These are phyloP conservation scores for Acromyrmex echinatior DNA, from an alignment of 1,140 invertebrate genomes.

Conservation along the genomic window DNA sequence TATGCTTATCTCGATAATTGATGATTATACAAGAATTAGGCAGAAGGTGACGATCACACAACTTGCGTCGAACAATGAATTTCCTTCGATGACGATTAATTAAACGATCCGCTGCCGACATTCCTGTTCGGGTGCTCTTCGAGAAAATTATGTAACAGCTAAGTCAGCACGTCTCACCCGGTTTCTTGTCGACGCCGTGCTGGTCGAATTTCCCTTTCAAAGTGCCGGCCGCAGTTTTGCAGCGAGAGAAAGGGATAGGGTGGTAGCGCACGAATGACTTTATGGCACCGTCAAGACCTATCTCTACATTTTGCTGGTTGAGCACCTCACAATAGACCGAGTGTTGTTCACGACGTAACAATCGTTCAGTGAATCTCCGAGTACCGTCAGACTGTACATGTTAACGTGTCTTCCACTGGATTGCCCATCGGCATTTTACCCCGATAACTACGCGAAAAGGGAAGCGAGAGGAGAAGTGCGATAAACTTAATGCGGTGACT, in stretches of 20 bases:
- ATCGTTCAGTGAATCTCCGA: constrained; percentile 52
- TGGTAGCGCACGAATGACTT: constrained; percentile 38
- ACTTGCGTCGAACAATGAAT: neutral
- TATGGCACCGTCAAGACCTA: constrained; percentile 50
- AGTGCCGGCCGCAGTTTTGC: constrained; percentile 25
- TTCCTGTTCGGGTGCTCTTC: constrained; percentile 20
- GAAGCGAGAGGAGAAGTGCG: neutral
- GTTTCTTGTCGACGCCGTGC: neutral
- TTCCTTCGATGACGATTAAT: constrained; percentile 32
- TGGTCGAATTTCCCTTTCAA: constrained; percentile 55
- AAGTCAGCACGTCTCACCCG: constrained; percentile 33
- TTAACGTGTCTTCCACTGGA: constrained; percentile 1
- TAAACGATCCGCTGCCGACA: constrained; percentile 27
- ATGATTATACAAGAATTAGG: neutral
- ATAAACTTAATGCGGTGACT: constrained; percentile 61
- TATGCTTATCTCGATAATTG: neutral
- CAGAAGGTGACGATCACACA: neutral
- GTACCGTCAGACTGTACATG: neutral
- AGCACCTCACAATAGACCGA: constrained; percentile 45
- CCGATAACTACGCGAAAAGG: neutral
- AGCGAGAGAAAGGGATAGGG: neutral
- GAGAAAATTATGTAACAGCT: constrained; percentile 42
- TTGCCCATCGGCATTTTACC: constrained; percentile 46
- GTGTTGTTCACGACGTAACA: constrained; percentile 35
- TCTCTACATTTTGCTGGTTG: constrained; percentile 64